Evolutionary conservation across 2,888 invertebrate species (phyloP).

Genomic region (Andrena trimmerana): DNA sequence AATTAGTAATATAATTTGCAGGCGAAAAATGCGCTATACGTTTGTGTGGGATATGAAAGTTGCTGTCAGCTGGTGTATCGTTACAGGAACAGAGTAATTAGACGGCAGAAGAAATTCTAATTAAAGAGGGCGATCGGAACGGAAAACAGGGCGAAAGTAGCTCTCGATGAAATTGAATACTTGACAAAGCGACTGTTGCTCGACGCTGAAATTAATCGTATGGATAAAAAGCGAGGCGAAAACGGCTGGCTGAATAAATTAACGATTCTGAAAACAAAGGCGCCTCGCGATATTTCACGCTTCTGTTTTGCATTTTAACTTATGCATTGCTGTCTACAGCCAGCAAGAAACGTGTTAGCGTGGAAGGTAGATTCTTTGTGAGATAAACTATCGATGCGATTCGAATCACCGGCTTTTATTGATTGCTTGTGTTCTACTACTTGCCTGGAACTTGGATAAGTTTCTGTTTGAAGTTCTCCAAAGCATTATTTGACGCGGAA

Average conservation of each 20-base stretch:
- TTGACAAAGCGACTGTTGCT: background rate
- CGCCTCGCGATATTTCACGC: background rate
- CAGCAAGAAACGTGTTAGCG: no score
- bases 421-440: no score
- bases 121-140: conserved; percentile 10
- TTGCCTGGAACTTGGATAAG: no score
- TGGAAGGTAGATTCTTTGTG: no score
- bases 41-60: conserved; percentile 13
- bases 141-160: conserved; percentile 11
- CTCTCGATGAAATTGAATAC: conserved; percentile 20
- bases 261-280: background rate
- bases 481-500: no score
- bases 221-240: conserved; percentile 5
- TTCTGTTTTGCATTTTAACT: background rate
- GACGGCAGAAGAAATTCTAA: conserved; percentile 11
- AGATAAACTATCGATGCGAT: no score
- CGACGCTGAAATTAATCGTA: conserved; percentile 14
- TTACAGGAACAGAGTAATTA: conserved; percentile 2
- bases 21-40: background rate
- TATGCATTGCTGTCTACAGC: background rate
- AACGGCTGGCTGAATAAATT: conserved; percentile 9
- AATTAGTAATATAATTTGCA: background rate
- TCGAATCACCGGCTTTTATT: no score
- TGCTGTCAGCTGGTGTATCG: conserved; percentile 1
- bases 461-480: no score